phyloP scores from a whole-genome alignment of 2,113 vertebrate species.

The Centrocercus urophasianus region DNA sequence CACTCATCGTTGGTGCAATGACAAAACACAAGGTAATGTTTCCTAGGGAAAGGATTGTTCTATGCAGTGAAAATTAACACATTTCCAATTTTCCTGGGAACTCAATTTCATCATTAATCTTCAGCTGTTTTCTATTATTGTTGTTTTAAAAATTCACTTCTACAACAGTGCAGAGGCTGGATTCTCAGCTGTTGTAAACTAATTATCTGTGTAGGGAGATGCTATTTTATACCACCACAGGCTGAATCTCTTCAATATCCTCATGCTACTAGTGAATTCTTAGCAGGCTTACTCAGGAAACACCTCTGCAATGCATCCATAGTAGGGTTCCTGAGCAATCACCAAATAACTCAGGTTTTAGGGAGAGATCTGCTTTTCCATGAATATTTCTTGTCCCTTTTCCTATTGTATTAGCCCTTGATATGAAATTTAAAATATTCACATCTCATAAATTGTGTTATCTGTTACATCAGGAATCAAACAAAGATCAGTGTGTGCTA shows the following conservation, averaged over 20 bases:
- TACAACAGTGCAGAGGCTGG: not conserved
- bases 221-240: not conserved
- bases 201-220: not conserved
- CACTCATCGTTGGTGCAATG: constrained; percentile 94
- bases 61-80: not conserved
- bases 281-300: not conserved
- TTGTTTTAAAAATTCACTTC: not conserved
- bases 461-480: not conserved
- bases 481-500: not conserved
- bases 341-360: not conserved
- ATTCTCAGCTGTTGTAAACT: not conserved
- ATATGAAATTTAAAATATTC: not conserved
- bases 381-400: not conserved
- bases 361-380: not conserved
- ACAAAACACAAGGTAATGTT: constrained; percentile 92
- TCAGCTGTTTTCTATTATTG: not conserved
- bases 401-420: not conserved
- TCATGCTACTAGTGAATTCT: not conserved
- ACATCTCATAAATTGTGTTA: not conserved
- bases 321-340: not conserved
- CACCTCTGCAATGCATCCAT: not conserved
- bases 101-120: not conserved
- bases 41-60: not conserved
- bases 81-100: not conserved
- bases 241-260: not conserved